These are phyloP conservation scores for Sphecodes monilicornis DNA, from an alignment of 2,888 invertebrate genomes.

Conservation along the genomic window DNA sequence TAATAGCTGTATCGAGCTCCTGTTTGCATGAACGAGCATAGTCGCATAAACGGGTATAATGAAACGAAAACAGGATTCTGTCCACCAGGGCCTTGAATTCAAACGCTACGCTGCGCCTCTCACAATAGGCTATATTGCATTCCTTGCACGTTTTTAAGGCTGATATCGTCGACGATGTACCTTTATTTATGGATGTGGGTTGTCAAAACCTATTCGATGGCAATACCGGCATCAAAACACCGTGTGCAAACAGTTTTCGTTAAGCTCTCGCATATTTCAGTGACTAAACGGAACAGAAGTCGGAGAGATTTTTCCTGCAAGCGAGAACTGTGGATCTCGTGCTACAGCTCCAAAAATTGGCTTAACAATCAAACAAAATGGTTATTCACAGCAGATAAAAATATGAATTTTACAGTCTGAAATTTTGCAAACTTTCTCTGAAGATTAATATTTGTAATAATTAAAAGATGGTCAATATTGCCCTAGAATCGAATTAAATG, in stretches of 20 bases:
- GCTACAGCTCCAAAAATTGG: not conserved
- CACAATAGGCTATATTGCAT: not conserved
- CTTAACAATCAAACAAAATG: too few species aligned
- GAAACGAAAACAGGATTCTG: conserved; percentile 9
- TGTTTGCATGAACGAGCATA: not conserved
- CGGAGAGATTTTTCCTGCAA: conserved; percentile 3
- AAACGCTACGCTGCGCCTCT: not conserved
- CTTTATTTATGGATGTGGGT: conserved; percentile 14
- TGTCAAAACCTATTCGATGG: not conserved
- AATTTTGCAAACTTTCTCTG: too few species aligned
- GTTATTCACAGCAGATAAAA: too few species aligned
- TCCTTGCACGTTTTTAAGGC: not conserved
- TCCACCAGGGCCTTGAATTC: conserved; percentile 7
- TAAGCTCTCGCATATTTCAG: conserved; percentile 20
- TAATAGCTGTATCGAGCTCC: not conserved
- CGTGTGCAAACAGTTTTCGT: conserved; percentile 12
- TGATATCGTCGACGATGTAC: not conserved
- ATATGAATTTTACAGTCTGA: too few species aligned
- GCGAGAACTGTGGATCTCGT: not conserved
- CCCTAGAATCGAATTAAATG: too few species aligned
- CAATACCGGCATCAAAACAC: not conserved
- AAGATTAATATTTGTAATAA: too few species aligned
- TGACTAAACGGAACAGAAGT: not conserved
- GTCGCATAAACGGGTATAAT: conserved; percentile 4
- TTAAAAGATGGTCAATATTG: too few species aligned